Percentiles rank a stretch among this genome's conserved stretches.
Conservation (phyloP, 2,888 invertebrate species). For the Terebella lapidaria region DNA sequence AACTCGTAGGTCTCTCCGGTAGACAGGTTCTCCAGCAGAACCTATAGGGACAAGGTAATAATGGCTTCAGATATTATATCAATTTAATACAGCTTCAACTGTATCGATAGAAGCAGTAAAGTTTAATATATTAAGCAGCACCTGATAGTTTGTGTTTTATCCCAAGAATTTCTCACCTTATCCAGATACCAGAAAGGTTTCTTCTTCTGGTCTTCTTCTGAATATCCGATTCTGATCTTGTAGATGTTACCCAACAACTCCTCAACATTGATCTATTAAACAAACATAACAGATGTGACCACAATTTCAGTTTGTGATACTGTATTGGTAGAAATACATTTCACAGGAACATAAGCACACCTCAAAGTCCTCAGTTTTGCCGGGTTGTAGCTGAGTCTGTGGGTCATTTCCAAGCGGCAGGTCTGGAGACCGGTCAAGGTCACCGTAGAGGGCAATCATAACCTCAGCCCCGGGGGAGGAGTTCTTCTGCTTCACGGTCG, state of each 20-base stretch:
- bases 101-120: no score
- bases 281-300: background rate
- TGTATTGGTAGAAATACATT: no score
- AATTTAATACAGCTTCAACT: no score
- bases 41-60: background rate
- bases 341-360: no score
- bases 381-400: constrained; percentile 33
- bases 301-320: no score
- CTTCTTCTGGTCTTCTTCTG: background rate
- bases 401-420: constrained; percentile 9
- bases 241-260: background rate
- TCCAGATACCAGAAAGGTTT: background rate
- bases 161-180: background rate
- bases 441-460: constrained; percentile 41
- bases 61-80: background rate
- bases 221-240: background rate
- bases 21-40: constrained; percentile 2
- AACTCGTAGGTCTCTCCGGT: constrained; percentile 8
- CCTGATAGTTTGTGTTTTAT: background rate
- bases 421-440: constrained; percentile 34
- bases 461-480: background rate
- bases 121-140: background rate
- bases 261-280: no score
- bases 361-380: constrained; percentile 41
- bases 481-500: background rate